Evolutionary conservation across 2,888 invertebrate species (phyloP).

Genomic region (Chrysolina americana): DNA sequence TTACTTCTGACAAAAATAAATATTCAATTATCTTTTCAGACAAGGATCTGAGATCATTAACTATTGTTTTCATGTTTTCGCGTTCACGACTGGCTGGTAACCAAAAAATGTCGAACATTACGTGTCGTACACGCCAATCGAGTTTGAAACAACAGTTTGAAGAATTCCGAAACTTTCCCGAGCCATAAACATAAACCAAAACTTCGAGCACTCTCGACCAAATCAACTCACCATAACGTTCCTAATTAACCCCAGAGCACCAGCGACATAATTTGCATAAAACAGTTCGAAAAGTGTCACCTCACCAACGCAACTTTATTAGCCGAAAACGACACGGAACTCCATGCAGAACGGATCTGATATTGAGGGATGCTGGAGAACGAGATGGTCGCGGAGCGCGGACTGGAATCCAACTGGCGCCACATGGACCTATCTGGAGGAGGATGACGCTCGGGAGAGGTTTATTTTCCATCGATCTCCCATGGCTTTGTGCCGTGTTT

Average conservation of each 20-base stretch:
- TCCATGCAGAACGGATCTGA: slow-evolving; percentile 8
- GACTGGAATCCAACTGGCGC: slow-evolving; percentile 12
- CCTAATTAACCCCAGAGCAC: slow-evolving; percentile 16
- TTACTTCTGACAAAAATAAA: too few species aligned
- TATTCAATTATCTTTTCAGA: too few species aligned
- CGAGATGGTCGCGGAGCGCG: neutral
- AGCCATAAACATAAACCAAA: neutral
- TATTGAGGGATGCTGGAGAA: slow-evolving; percentile 9
- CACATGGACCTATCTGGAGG: slow-evolving; percentile 14
- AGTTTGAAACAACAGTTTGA: neutral
- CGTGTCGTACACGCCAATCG: too few species aligned
- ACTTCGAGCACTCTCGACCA: neutral
- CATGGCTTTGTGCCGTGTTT: neutral
- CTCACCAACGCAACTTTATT: slow-evolving; percentile 18
- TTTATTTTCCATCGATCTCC: slow-evolving; percentile 17
- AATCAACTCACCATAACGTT: slow-evolving; percentile 22
- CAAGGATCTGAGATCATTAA: too few species aligned
- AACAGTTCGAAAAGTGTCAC: slow-evolving; percentile 12
- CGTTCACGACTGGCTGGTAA: too few species aligned
- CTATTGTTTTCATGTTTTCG: too few species aligned
- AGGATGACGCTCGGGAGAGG: slow-evolving; percentile 8
- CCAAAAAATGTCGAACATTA: too few species aligned
- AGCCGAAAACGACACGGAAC: slow-evolving; percentile 9
- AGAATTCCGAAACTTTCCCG: neutral
- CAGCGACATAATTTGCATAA: slow-evolving; percentile 3